phyloP scores from a whole-genome alignment of 2,888 invertebrate species.

The Eristalis pertinax region DNA sequence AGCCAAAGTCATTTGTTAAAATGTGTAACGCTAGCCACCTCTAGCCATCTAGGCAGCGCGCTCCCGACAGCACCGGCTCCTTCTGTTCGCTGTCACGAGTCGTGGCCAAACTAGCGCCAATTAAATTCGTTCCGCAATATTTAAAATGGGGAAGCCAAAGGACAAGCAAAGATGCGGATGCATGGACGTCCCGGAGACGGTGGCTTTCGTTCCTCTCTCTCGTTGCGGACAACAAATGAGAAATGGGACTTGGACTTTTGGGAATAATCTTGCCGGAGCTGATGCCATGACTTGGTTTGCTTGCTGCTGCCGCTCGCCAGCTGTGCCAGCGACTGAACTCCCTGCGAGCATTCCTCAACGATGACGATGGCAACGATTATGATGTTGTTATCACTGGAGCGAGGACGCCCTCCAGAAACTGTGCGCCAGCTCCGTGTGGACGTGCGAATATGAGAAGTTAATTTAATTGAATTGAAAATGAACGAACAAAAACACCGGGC shows the following conservation, averaged over 20 bases:
- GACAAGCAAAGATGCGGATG: conserved; percentile 59
- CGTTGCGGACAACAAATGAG: conserved; percentile 58
- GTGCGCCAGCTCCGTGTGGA: conserved; percentile 1
- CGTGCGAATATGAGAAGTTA: conserved; percentile 56
- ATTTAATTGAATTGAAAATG: conserved; percentile 56
- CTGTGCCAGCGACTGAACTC: conserved; percentile 16
- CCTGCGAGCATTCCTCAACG: not conserved
- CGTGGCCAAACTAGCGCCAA: conserved; percentile 71
- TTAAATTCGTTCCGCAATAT: conserved; percentile 63
- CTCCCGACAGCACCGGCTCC: not conserved
- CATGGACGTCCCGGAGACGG: conserved; percentile 32
- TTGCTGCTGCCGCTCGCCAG: conserved; percentile 10
- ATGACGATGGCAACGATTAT: conserved; percentile 53
- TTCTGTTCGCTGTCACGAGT: conserved; percentile 58
- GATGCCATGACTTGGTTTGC: conserved; percentile 11
- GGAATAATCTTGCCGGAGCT: conserved; percentile 58
- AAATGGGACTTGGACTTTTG: conserved; percentile 66
- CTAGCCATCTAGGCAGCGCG: conserved; percentile 8
- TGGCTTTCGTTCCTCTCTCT: not conserved
- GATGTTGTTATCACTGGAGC: conserved; percentile 51
- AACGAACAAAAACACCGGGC: not conserved
- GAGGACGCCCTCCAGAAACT: not conserved
- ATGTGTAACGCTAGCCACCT: conserved; percentile 63
- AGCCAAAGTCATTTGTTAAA: conserved; percentile 72
- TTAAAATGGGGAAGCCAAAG: conserved; percentile 53